Evolutionary conservation across 2,113 vertebrate genomes (phyloP), one percentile per base, ranked within the genome.

Genomic region (Hippolais icterina): DNA sequence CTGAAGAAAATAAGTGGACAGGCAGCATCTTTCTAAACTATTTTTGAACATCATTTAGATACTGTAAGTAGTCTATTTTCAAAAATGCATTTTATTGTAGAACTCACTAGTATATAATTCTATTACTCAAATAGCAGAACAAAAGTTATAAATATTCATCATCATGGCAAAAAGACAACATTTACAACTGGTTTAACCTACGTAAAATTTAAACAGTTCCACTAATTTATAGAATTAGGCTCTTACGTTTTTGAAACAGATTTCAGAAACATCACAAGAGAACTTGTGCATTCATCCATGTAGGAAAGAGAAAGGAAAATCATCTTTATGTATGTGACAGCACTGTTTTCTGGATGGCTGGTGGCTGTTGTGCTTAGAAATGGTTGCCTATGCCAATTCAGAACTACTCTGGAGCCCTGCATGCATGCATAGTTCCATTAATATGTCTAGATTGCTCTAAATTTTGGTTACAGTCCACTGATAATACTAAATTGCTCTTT

Each of bases 251-350:
- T 82, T 63, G 59, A 77, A 93, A 37, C 24, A 63, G 35, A 63
- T 86, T 95, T 74, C 44, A 60, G 53, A 82, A 95, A 77, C 35
- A 78, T 46, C 57, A 53, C 81, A 56, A 82, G 87, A 89, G 66
- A 96, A 94, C 21, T 23, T 84, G 72, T 83, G 52, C 77, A 25
- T 83, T 92, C 88, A 93, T 70, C 83, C 76, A 52, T 60, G 56
- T 8, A 92, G 56, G 27, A 41, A 90, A 90, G 63, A 90, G 37
- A 90, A 92, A 52, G 31, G 35, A 23, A 90, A 75, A 80, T 90
- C 60, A 74, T 92, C 64, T 95, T 93, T 93, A 88, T 90, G 71
- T 64, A 86, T 74, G 60, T 90, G 79, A 90, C 86, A 93, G 83
- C 47, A 22, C 79, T 53, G 41, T 83, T 96, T 95, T 90, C 85